A percentile compares a stretch with the other conserved stretches of the same genome.
These are phyloP conservation scores for Catocala fraxini DNA, from an alignment of 2,888 invertebrate species.

Conservation along the genomic window DNA sequence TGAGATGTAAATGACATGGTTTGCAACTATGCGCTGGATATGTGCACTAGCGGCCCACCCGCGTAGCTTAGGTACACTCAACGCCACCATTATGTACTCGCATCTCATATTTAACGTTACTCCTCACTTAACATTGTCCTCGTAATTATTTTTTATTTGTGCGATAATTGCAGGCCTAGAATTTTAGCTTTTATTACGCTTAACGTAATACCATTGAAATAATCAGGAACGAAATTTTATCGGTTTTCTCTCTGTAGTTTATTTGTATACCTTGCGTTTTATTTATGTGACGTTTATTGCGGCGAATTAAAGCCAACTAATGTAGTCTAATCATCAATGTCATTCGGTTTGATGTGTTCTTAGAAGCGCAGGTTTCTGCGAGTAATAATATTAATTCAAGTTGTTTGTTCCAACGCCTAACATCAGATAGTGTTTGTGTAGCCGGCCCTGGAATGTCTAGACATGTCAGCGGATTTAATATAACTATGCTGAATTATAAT, in stretches of 20 bases:
- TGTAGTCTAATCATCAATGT: conserved; percentile 30
- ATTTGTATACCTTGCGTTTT: conserved; percentile 23
- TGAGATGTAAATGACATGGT: conserved; percentile 57
- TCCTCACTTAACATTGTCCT: conserved; percentile 25
- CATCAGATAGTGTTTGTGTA: conserved; percentile 6
- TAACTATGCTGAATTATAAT: too few species aligned
- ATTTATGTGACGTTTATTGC: conserved; percentile 42
- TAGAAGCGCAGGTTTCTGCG: conserved; percentile 27
- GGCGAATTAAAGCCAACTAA: conserved; percentile 31
- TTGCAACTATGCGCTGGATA: conserved; percentile 50
- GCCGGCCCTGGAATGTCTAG: not conserved
- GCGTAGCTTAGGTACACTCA: conserved; percentile 42
- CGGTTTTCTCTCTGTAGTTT: conserved; percentile 22
- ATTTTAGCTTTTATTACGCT: conserved; percentile 25
- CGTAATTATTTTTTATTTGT: conserved; percentile 7
- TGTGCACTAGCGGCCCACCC: conserved; percentile 56
- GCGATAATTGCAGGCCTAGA: conserved; percentile 27
- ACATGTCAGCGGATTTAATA: too few species aligned
- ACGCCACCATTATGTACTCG: conserved; percentile 36
- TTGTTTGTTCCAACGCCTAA: conserved; percentile 23
- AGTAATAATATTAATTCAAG: conserved; percentile 27
- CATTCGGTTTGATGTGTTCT: conserved; percentile 30
- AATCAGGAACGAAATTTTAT: conserved; percentile 31
- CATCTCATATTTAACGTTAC: conserved; percentile 36
- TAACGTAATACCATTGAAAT: conserved; percentile 27